phyloP scores from a whole-genome alignment of 2,888 invertebrate genomes.

The Lycophotia porphyrea region DNA sequence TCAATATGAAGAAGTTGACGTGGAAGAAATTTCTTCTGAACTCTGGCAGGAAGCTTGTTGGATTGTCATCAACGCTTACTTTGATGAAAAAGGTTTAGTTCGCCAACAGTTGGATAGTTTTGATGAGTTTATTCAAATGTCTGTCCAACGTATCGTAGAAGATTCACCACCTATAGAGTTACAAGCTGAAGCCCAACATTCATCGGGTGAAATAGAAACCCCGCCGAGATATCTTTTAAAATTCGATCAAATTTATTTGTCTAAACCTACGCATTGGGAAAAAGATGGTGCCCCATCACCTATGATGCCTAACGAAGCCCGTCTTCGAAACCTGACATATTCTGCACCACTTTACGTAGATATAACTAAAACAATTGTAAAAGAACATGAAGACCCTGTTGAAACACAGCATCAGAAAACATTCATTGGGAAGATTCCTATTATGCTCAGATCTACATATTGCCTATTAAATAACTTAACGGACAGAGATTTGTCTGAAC shows the following conservation, averaged over 20 bases:
- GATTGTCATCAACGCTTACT: slow-evolving; percentile 99
- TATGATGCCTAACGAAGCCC: slow-evolving; percentile 99
- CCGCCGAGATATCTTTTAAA: slow-evolving; percentile 98
- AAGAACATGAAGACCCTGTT: slow-evolving; percentile 97
- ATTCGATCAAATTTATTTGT: slow-evolving; percentile 99
- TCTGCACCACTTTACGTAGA: slow-evolving; percentile 99
- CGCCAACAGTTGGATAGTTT: slow-evolving; percentile 99
- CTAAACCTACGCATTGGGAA: slow-evolving; percentile 99
- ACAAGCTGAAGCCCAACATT: slow-evolving; percentile 99
- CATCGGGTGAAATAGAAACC: slow-evolving; percentile 97
- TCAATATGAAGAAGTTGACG: slow-evolving; percentile 95
- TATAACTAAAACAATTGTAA: slow-evolving; percentile 98
- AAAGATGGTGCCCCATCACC: slow-evolving; percentile 99
- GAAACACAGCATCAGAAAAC: slow-evolving; percentile 95
- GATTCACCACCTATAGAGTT: slow-evolving; percentile 99
- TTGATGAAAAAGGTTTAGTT: slow-evolving; percentile 99
- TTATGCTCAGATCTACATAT: slow-evolving; percentile 99
- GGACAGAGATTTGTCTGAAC: slow-evolving; percentile 99
- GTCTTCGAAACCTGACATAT: slow-evolving; percentile 98
- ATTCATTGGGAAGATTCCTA: slow-evolving; percentile 98
- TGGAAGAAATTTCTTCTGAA: slow-evolving; percentile 99
- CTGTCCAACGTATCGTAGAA: slow-evolving; percentile 99
- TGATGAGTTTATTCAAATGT: slow-evolving; percentile 99
- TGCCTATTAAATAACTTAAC: slow-evolving; percentile 98
- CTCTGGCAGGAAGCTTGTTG: slow-evolving; percentile 99